Evolutionary conservation across 2,113 vertebrate genomes (phyloP), one percentile per base, ranked within the genome.

Genomic region (Elanus axillaris): DNA sequence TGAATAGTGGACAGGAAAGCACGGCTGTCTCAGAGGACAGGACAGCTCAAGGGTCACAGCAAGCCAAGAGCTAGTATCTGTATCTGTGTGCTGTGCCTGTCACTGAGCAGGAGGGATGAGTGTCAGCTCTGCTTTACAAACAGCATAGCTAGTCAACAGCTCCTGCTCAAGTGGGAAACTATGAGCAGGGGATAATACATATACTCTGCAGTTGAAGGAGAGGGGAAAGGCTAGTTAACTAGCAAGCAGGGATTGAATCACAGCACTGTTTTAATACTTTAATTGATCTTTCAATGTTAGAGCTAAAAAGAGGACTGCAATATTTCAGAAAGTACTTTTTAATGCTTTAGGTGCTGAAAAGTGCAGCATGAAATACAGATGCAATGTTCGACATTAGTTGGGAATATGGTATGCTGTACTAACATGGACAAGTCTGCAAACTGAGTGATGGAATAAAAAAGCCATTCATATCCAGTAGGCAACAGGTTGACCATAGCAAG

Each of bases 391-490:
- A 60, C 13, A 18, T 56, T 20, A 72, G 38, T 42, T 80, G 32
- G 16, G 43, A 59, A 31, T 13, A 16, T 6, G n/a, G n/a, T 42
- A 58, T 66, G 69, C 64, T 72, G 56, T 38, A 2, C 45, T 60
- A 60, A 66, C 23, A n/a, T 0, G 3, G 48, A 10, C 53, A 43
- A 11, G 14, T 47, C 34, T 75, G 86, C 59, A 78, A 78, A 47
- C 27, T 26, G 50, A 69, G 38, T 7, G 50, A 27, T 74, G 66
- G 53, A 53, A 26, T 53, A 11, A 59, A 53, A 50, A 80, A 55
- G 16, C 26, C 0, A 0, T 18, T 75, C 60, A 18, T 7, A 43
- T 34, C 32, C 64, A 75, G 48, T 0, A 26, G 56, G 36, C 3
- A 9, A 8, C 34, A 29, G n/a, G 47, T 71, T 1, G 7, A 22